Evolutionary conservation across 2,797 vertebrate genomes (phyloP).

Genomic region (Syngnathus acus): DNA sequence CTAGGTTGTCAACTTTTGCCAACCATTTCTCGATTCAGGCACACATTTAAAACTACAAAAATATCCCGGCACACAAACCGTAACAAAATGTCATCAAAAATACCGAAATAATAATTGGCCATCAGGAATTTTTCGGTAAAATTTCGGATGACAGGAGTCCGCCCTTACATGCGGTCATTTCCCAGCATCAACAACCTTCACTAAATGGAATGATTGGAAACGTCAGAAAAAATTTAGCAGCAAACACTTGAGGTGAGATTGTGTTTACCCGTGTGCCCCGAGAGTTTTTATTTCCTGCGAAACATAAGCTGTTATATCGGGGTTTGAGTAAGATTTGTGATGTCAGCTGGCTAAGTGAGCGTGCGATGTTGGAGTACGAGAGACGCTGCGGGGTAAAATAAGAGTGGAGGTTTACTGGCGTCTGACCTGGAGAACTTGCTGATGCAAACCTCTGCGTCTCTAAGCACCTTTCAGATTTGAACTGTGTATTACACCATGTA

Average conservation of each 20-base stretch:
- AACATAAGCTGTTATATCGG: slow-evolving; percentile 13
- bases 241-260: slow-evolving; percentile 20
- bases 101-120: no score
- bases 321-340: slow-evolving; percentile 37
- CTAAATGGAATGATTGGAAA: slow-evolving; percentile 9
- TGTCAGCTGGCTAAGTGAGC: slow-evolving; percentile 46
- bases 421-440: slow-evolving; percentile 28
- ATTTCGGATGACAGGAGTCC: no score
- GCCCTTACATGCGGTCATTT: neutral
- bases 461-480: neutral
- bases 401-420: slow-evolving; percentile 39
- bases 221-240: slow-evolving; percentile 10
- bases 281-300: slow-evolving; percentile 37
- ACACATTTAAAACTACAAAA: no score
- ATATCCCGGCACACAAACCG: no score
- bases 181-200: slow-evolving; percentile 3
- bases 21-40: no score
- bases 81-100: no score
- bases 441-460: slow-evolving; percentile 13
- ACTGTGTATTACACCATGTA: neutral
- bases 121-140: no score
- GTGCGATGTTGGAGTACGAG: slow-evolving; percentile 13
- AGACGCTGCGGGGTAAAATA: neutral
- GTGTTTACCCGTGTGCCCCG: slow-evolving; percentile 21
- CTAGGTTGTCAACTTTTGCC: no score